Evolutionary conservation across 2,113 vertebrate genomes (phyloP).

Genomic region (Chaetodon auriga): DNA sequence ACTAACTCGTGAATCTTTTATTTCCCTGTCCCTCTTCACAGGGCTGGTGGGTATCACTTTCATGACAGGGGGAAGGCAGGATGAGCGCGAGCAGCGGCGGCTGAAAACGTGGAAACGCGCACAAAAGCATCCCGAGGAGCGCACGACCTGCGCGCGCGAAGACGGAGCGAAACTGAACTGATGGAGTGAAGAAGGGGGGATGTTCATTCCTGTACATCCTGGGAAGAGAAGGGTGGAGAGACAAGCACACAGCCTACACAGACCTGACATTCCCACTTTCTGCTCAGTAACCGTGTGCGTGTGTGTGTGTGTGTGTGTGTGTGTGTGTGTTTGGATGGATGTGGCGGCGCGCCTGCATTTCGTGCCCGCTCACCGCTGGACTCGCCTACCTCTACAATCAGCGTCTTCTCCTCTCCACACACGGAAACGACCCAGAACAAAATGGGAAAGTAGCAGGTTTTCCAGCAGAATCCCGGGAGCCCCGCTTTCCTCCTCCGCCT

Average conservation of each 20-base stretch:
- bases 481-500: conserved; percentile 78
- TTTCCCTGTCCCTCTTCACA: neutral
- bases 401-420: conserved; percentile 84
- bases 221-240: neutral
- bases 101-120: neutral
- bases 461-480: conserved; percentile 83
- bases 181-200: neutral
- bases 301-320: neutral
- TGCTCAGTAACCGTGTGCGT: neutral
- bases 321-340: neutral
- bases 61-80: neutral
- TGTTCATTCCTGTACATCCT: neutral
- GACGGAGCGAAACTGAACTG: neutral
- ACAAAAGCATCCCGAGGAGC: conserved; percentile 32
- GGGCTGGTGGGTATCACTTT: conserved; percentile 4
- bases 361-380: neutral
- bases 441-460: conserved; percentile 83
- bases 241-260: neutral
- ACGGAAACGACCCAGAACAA: conserved; percentile 84
- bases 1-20: conserved; percentile 51
- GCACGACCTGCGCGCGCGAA: conserved; percentile 19
- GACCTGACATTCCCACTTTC: neutral
- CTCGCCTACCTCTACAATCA: conserved; percentile 83
- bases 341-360: no score
- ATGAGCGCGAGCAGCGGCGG: no score